Evolutionary conservation across 1,140 invertebrate genomes (phyloP), one percentile per base, ranked within the genome.

Genomic region (Onthophagus taurus): DNA sequence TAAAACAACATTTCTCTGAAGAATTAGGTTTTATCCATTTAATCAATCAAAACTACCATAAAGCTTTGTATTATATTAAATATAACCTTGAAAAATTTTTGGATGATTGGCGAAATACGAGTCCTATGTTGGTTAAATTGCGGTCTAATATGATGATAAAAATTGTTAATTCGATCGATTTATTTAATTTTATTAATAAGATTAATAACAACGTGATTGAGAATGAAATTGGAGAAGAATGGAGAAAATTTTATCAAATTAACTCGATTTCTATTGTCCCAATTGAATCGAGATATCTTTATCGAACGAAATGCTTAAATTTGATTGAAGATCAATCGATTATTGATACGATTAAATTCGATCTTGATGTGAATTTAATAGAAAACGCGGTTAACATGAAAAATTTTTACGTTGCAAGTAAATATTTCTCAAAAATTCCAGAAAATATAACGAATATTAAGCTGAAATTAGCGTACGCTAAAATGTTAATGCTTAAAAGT

Each of bases 51-150:
- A 53, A 60, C 24, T 45, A 44, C 14, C 50, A 51, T 14, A 43
- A 45, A n/a, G 54, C 61, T 11, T 46, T 45, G 14, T 41, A 56
- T 23, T 58, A 63, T 54, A 9, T 57, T 35, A 44, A 58, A 51
- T 52, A 19, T 13, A 56, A 54, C 19, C 23, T 72, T 1, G 60
- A 60, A n/a, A 48, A 48, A 9, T 64, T 64, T 38, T 53, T 72
- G 26, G 54, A 62, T 2, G 55, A 68, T 18, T 77, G 73, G 74
- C 52, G 66, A n/a, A 54, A 54, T 11, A 21, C 69, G 2, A 67
- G 61, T 55, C 61, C 66, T 0, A 51, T 71, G 1, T 66, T 63
- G 6, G 49, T 53, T 0, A 64, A 68, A 29, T 26, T 66, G 3
- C 57, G 64, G 51, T 52, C 56, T 2, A 45, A 53, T 0, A 66